A percentile compares a stretch with the other conserved stretches of the same genome.
Conservation (phyloP, 2,797 vertebrate genomes). For the Coregonus ussuriensis region DNA sequence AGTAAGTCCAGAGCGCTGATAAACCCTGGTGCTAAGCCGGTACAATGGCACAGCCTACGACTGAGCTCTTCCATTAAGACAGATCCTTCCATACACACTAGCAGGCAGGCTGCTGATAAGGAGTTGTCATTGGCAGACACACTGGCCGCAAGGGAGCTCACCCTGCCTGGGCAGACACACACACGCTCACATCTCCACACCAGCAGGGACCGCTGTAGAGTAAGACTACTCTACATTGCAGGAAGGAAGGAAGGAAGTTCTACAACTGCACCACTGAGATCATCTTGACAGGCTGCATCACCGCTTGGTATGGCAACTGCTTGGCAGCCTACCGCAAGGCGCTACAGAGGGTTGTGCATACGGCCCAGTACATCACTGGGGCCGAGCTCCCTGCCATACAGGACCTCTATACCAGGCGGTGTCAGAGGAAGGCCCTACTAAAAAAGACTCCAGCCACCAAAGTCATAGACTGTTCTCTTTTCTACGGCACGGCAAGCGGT, state of each 20-base stretch:
- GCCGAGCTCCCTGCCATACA: too few relatives aligned
- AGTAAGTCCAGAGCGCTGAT: slow-evolving; percentile 73
- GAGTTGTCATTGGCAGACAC: slow-evolving; percentile 69
- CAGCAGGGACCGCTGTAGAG: slow-evolving; percentile 44
- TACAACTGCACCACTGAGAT: too few relatives aligned
- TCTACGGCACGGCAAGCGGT: too few relatives aligned
- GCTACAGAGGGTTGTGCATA: too few relatives aligned
- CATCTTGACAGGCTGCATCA: too few relatives aligned
- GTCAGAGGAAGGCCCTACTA: too few relatives aligned
- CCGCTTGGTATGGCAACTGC: too few relatives aligned
- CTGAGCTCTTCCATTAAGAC: slow-evolving; percentile 62
- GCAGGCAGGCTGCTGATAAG: slow-evolving; percentile 75
- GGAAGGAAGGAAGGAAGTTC: background rate
- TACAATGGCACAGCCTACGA: slow-evolving; percentile 65
- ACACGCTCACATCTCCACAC: slow-evolving; percentile 35
- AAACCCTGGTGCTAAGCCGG: slow-evolving; percentile 72
- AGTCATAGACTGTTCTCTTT: too few relatives aligned
- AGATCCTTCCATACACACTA: slow-evolving; percentile 58
- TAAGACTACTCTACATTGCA: background rate
- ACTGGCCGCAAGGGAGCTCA: slow-evolving; percentile 59
- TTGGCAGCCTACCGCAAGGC: too few relatives aligned
- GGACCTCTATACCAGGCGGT: too few relatives aligned
- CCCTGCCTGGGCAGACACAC: slow-evolving; percentile 32
- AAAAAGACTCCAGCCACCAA: too few relatives aligned
- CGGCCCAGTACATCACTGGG: too few relatives aligned